Conservation (phyloP, 2,888 invertebrate species). For the Protula sp. region DNA sequence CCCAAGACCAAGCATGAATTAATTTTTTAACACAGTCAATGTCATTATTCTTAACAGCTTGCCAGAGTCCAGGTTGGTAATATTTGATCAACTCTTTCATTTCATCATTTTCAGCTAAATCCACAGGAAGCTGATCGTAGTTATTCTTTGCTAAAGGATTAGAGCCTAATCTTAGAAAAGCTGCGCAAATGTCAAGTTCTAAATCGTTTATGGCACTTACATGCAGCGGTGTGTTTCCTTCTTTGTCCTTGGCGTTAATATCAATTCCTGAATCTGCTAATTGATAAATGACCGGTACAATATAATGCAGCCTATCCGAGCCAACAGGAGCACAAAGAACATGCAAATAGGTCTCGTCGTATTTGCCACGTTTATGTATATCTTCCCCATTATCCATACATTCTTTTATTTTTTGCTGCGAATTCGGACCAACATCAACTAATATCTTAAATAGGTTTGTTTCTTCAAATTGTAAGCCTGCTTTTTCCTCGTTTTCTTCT, state of each 20-base stretch:
- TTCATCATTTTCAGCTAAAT: not conserved
- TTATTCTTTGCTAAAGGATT: not conserved
- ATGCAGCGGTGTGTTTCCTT: slow-evolving; percentile 4
- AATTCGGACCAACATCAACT: too few species aligned
- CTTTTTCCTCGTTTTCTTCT: too few species aligned
- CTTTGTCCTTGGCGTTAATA: slow-evolving; percentile 1
- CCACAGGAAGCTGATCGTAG: not conserved
- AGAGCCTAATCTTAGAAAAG: not conserved
- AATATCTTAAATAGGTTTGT: not conserved
- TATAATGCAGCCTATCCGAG: not conserved
- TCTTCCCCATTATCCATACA: too few species aligned
- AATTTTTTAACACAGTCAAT: not conserved
- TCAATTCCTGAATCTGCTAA: slow-evolving; percentile 1
- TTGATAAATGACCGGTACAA: not conserved
- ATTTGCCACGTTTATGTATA: not conserved
- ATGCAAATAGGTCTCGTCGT: not conserved
- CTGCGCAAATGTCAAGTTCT: not conserved
- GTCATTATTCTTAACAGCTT: not conserved
- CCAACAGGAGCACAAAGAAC: not conserved
- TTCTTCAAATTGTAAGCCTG: slow-evolving; percentile 9
- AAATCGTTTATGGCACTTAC: slow-evolving; percentile 3
- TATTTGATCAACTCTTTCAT: not conserved
- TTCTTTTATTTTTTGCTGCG: too few species aligned
- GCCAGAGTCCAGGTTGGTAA: not conserved
- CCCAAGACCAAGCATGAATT: not conserved